Conservation (phyloP, 2,797 vertebrate genomes). For the Botia almorhae region DNA sequence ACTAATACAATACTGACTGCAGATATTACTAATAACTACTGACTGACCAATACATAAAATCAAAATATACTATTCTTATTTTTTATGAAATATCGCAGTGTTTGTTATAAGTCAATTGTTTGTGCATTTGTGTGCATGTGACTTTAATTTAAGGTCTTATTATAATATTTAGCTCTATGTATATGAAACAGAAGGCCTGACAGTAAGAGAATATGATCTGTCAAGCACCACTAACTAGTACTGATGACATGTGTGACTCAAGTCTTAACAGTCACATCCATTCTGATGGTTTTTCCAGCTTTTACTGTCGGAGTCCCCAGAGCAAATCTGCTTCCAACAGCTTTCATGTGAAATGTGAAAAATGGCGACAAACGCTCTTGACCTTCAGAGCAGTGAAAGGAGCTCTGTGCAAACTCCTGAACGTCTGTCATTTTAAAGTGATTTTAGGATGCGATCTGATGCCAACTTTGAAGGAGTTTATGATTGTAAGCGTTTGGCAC, state of each 20-base stretch:
- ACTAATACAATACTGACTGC: too few relatives aligned
- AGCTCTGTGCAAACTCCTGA: background rate
- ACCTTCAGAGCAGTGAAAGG: background rate
- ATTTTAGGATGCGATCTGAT: background rate
- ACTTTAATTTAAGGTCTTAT: too few relatives aligned
- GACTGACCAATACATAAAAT: too few relatives aligned
- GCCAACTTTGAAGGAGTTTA: background rate
- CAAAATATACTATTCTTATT: too few relatives aligned
- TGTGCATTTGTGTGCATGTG: too few relatives aligned
- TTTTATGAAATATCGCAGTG: too few relatives aligned
- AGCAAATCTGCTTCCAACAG: background rate
- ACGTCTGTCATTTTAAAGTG: background rate
- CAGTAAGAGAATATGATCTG: background rate
- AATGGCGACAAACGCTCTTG: background rate
- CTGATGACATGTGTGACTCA: too few relatives aligned
- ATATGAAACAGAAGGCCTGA: too few relatives aligned
- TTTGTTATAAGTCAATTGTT: too few relatives aligned
- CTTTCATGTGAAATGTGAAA: constrained; percentile 2
- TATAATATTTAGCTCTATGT: too few relatives aligned
- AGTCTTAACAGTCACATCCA: background rate
- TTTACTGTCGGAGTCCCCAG: background rate
- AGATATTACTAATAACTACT: too few relatives aligned
- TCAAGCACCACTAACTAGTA: background rate
- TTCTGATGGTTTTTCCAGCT: background rate
- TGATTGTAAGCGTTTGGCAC: background rate